These are phyloP conservation scores for Myiothlypis chrysogaster DNA, from an alignment of 2,797 vertebrate genomes.

Conservation along the genomic window DNA sequence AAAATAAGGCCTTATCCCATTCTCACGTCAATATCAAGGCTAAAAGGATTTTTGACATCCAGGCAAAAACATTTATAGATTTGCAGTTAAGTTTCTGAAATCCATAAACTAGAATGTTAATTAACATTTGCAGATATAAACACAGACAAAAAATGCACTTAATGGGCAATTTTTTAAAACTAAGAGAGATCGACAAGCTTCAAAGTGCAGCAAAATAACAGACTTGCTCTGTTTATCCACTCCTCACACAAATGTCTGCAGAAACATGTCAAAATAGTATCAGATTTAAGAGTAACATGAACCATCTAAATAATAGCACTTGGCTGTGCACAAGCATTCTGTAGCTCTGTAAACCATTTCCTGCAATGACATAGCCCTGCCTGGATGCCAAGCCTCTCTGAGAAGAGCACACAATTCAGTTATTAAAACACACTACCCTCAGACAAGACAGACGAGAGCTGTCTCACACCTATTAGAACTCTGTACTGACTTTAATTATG, in stretches of 20 bases:
- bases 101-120: not conserved
- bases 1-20: not conserved
- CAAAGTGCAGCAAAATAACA: not conserved
- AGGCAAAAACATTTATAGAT: not conserved
- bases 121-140: not conserved
- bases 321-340: not conserved
- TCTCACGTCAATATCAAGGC: not conserved
- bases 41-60: not conserved
- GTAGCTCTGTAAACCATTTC: not conserved
- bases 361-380: not conserved
- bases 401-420: not conserved
- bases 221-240: not conserved
- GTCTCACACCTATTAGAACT: not conserved
- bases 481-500: not conserved
- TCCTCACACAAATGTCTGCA: not conserved
- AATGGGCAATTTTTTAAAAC: not conserved
- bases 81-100: not conserved
- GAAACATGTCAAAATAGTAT: constrained; percentile 1
- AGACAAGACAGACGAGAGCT: not conserved
- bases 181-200: not conserved
- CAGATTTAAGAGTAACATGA: not conserved
- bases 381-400: not conserved
- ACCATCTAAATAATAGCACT: not conserved
- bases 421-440: not conserved
- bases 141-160: not conserved